A percentile compares a stretch with the other conserved stretches of the same genome.
These are phyloP conservation scores for Euplagia quadripunctaria DNA, from an alignment of 2,888 invertebrate genomes.

Conservation along the genomic window DNA sequence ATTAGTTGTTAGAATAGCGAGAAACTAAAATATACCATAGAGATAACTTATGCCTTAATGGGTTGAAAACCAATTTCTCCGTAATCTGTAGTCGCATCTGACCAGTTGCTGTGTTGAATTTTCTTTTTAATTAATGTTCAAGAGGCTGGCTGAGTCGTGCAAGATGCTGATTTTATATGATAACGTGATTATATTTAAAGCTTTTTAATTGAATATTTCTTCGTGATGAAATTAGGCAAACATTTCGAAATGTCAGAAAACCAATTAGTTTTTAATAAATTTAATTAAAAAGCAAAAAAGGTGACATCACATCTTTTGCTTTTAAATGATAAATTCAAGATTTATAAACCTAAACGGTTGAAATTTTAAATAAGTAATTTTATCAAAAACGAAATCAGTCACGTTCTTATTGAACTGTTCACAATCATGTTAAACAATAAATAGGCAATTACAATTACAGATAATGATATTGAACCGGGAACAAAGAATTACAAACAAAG, in stretches of 20 bases:
- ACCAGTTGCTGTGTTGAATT: slow-evolving; percentile 31
- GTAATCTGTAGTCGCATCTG: slow-evolving; percentile 41
- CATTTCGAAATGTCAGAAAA: neutral
- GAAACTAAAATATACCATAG: slow-evolving; percentile 27
- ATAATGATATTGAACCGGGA: slow-evolving; percentile 41
- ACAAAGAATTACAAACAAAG: slow-evolving; percentile 46
- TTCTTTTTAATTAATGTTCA: slow-evolving; percentile 39
- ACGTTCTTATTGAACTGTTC: slow-evolving; percentile 27
- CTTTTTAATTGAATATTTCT: slow-evolving; percentile 9
- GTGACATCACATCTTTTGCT: neutral
- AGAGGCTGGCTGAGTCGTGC: slow-evolving; percentile 1
- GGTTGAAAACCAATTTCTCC: slow-evolving; percentile 44
- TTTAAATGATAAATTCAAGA: neutral
- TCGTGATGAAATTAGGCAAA: slow-evolving; percentile 1
- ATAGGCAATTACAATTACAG: slow-evolving; percentile 38
- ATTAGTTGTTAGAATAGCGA: slow-evolving; percentile 42
- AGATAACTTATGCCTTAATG: slow-evolving; percentile 25
- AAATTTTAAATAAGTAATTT: neutral
- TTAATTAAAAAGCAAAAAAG: neutral
- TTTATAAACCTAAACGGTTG: neutral
- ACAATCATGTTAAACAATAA: slow-evolving; percentile 30
- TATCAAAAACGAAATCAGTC: slow-evolving; percentile 5
- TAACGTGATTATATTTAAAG: slow-evolving; percentile 9
- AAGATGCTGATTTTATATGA: slow-evolving; percentile 11
- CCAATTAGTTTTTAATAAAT: slow-evolving; percentile 9